These are phyloP conservation scores for Oreochromis niloticus DNA, from an alignment of 2,113 vertebrate species.

Conservation along the genomic window DNA sequence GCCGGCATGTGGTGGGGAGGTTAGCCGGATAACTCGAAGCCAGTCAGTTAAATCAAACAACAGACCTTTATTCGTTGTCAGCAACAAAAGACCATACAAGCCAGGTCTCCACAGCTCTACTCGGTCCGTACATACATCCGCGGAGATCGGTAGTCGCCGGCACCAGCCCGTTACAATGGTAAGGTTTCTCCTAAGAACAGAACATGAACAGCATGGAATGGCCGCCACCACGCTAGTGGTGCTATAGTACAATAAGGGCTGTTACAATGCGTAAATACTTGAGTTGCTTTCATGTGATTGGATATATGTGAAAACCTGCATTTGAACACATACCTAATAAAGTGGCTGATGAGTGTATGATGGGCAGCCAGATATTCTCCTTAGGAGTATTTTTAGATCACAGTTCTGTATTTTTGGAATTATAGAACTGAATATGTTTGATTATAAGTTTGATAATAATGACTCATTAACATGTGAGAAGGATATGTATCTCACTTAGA, in stretches of 20 bases:
- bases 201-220: neutral
- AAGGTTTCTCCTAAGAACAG: neutral
- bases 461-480: neutral
- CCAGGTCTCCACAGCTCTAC: neutral
- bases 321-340: neutral
- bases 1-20: neutral
- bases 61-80: neutral
- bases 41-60: too few species aligned
- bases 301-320: neutral
- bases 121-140: neutral
- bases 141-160: neutral
- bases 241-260: rapidly evolving
- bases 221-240: neutral
- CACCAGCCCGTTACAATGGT: rapidly evolving
- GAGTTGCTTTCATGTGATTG: neutral
- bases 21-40: too few species aligned
- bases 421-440: neutral
- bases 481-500: neutral
- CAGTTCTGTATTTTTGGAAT: neutral
- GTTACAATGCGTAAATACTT: neutral
- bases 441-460: neutral
- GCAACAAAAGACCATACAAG: neutral
- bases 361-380: neutral
- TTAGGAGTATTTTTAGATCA: neutral
- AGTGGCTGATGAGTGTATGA: neutral